A percentile compares a stretch with the other conserved stretches of the same genome.
Evolutionary conservation across 2,888 invertebrate genomes (phyloP).

Genomic region (Operophtera brumata): DNA sequence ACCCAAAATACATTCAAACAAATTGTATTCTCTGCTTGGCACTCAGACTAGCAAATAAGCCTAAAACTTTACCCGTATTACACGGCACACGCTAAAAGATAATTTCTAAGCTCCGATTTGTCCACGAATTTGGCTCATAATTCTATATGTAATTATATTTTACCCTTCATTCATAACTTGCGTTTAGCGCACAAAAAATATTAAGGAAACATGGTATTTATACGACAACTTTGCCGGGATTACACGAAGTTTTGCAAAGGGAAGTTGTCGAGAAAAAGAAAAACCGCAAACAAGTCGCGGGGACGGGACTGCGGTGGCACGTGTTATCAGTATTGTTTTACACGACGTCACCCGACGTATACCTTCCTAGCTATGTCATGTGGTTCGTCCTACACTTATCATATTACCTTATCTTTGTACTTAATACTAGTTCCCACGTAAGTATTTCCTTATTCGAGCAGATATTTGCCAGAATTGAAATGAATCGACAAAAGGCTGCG

Average conservation of each 20-base stretch:
- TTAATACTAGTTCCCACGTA: neutral
- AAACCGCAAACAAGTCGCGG: constrained; percentile 13
- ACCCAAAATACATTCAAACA: neutral
- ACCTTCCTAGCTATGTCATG: neutral
- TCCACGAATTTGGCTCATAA: neutral
- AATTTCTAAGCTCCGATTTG: constrained; percentile 7
- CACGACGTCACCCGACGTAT: neutral
- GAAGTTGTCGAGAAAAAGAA: constrained; percentile 24
- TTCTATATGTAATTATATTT: constrained; percentile 3
- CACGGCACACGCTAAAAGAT: too few relatives aligned
- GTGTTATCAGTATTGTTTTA: constrained; percentile 15
- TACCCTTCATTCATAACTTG: constrained; percentile 7
- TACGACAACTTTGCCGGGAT: constrained; percentile 28
- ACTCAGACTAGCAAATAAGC: neutral
- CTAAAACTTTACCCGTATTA: too few relatives aligned
- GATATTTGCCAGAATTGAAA: neutral
- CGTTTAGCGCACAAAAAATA: constrained; percentile 14
- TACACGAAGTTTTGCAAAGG: constrained; percentile 22
- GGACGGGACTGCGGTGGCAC: neutral
- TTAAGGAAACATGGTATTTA: constrained; percentile 23
- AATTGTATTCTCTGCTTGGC: too few relatives aligned
- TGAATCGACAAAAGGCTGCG: neutral
- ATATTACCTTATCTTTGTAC: neutral
- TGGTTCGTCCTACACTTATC: neutral
- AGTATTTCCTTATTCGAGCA: neutral